These are phyloP conservation scores for Manacus vitellinus DNA, from an alignment of 2,113 vertebrate species.

Conservation along the genomic window DNA sequence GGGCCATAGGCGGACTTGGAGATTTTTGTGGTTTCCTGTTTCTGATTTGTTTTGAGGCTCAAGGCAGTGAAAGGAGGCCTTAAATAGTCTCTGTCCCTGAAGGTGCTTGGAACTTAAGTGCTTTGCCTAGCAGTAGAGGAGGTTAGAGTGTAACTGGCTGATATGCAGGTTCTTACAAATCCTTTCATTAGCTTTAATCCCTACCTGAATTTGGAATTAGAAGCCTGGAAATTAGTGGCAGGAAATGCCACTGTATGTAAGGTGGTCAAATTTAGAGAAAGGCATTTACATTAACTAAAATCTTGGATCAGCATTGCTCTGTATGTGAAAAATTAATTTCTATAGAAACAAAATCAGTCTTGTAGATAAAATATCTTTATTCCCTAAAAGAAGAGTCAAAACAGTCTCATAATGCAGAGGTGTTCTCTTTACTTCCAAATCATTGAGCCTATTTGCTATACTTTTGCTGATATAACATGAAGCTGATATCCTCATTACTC, in stretches of 20 bases:
- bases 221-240: neutral
- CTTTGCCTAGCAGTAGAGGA: neutral
- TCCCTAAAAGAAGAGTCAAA: neutral
- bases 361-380: neutral
- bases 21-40: slow-evolving; percentile 57
- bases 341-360: neutral
- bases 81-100: neutral
- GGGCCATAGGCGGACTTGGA: slow-evolving; percentile 7
- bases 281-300: neutral
- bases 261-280: neutral
- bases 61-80: neutral
- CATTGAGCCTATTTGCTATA: neutral
- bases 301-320: neutral
- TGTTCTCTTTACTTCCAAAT: neutral
- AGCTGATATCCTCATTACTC: neutral
- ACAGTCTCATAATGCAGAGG: neutral
- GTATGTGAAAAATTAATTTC: neutral
- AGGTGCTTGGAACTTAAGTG: neutral
- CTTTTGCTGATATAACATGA: neutral
- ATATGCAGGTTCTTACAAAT: neutral
- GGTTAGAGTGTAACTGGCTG: neutral
- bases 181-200: neutral
- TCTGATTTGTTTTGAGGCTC: slow-evolving; percentile 15
- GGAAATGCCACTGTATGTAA: neutral
- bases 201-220: neutral